These are phyloP conservation scores for Saccopteryx bilineata DNA, from an alignment of 2,113 vertebrate genomes.

Conservation along the genomic window DNA sequence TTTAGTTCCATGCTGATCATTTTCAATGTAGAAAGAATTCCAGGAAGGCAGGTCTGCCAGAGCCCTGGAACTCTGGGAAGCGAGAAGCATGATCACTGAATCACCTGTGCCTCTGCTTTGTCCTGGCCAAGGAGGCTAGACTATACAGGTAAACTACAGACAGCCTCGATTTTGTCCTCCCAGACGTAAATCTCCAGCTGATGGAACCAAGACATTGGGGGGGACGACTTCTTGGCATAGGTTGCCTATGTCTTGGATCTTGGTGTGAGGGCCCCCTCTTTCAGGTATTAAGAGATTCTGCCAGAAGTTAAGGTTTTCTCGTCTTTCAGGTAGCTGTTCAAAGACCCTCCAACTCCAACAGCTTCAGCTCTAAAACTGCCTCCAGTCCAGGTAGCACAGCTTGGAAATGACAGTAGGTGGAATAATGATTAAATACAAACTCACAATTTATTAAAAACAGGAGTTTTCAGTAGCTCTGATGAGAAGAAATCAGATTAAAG, in stretches of 20 bases:
- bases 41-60: background rate
- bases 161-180: background rate
- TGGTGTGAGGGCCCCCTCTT: background rate
- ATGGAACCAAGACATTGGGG: background rate
- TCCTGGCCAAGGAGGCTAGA: background rate
- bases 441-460: conserved; percentile 76
- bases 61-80: background rate
- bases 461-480: conserved; percentile 17
- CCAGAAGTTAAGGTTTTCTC: background rate
- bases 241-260: background rate
- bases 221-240: background rate
- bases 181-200: background rate
- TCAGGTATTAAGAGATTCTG: background rate
- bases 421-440: conserved; percentile 40
- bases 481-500: conserved; percentile 15
- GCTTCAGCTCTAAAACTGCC: background rate
- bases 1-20: background rate
- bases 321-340: background rate
- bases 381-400: background rate
- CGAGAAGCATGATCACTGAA: background rate
- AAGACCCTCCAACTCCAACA: no score
- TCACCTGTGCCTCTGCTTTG: background rate
- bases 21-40: background rate
- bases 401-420: background rate
- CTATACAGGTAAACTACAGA: fast-evolving